A percentile compares a stretch with the other conserved stretches of the same genome.
These are phyloP conservation scores for Acholoe squamosa DNA, from an alignment of 2,888 invertebrate species.

Conservation along the genomic window DNA sequence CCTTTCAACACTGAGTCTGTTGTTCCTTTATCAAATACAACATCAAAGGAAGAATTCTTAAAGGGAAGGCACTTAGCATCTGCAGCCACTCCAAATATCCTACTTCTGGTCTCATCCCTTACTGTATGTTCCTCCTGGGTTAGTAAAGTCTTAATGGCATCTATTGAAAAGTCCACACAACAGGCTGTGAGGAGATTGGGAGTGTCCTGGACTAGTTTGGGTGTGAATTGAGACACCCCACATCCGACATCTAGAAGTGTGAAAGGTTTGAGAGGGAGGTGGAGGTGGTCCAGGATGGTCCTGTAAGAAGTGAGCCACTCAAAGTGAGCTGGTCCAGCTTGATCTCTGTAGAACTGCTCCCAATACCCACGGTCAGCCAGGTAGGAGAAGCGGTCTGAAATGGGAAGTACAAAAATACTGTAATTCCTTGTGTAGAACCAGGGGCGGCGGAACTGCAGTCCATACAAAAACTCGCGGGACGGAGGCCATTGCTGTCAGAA, in stretches of 20 bases:
- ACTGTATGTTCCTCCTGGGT: neutral
- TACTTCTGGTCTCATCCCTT: neutral
- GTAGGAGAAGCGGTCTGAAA: slow-evolving; percentile 48
- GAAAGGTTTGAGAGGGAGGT: neutral
- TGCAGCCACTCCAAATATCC: neutral
- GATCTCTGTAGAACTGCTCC: slow-evolving; percentile 19
- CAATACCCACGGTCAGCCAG: slow-evolving; percentile 23
- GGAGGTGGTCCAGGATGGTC: neutral
- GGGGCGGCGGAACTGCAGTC: no score
- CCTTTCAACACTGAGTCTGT: slow-evolving; percentile 54
- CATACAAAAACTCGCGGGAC: no score
- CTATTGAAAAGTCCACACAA: slow-evolving; percentile 30
- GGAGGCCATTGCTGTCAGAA: no score
- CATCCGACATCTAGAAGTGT: slow-evolving; percentile 39
- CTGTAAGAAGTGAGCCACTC: slow-evolving; percentile 37
- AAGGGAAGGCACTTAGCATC: slow-evolving; percentile 37
- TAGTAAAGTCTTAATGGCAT: neutral
- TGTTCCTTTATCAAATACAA: slow-evolving; percentile 55
- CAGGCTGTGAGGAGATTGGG: neutral
- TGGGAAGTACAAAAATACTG: neutral
- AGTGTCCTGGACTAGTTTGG: neutral
- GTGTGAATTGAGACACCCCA: slow-evolving; percentile 21
- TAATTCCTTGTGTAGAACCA: no score
- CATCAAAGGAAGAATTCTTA: slow-evolving; percentile 24
- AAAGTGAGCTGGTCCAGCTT: neutral